phyloP scores from a whole-genome alignment of 1,140 invertebrate species.

The Heterodera carotae region DNA sequence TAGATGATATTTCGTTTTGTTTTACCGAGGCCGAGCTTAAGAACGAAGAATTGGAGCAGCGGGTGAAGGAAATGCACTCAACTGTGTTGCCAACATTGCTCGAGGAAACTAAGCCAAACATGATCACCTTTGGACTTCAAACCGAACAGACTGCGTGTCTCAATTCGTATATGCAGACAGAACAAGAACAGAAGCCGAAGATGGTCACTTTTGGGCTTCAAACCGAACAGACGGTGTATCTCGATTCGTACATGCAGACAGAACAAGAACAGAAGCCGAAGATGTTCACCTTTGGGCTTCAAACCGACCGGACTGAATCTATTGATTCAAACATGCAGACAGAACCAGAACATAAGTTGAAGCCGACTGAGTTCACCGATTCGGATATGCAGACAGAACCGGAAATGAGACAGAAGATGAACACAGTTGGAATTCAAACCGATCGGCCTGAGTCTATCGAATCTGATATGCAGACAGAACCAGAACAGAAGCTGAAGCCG shows the following conservation, averaged over 20 bases:
- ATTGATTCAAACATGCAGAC: not conserved
- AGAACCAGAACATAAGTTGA: not conserved
- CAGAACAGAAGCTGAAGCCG: not conserved
- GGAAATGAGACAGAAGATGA: not conserved
- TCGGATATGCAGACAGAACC: not conserved
- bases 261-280: not conserved
- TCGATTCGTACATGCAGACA: not conserved
- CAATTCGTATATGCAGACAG: not conserved
- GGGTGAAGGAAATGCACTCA: conserved; percentile 14
- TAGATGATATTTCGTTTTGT: conserved; percentile 44
- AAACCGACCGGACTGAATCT: not conserved
- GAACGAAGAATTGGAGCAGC: conserved; percentile 32
- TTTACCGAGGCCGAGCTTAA: conserved; percentile 40
- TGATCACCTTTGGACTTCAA: not conserved
- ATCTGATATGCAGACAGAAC: not conserved
- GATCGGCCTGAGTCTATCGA: too few species aligned
- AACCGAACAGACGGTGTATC: not conserved
- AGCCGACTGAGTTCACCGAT: not conserved
- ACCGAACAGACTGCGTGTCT: not conserved
- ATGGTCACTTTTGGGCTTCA: not conserved
- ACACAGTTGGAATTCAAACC: not conserved
- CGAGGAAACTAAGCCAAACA: conserved; percentile 1
- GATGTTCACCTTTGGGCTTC: not conserved
- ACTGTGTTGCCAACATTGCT: conserved; percentile 3
- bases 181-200: not conserved